Conservation (phyloP, 2,888 invertebrate genomes). For the Plemyria rubiginata region DNA sequence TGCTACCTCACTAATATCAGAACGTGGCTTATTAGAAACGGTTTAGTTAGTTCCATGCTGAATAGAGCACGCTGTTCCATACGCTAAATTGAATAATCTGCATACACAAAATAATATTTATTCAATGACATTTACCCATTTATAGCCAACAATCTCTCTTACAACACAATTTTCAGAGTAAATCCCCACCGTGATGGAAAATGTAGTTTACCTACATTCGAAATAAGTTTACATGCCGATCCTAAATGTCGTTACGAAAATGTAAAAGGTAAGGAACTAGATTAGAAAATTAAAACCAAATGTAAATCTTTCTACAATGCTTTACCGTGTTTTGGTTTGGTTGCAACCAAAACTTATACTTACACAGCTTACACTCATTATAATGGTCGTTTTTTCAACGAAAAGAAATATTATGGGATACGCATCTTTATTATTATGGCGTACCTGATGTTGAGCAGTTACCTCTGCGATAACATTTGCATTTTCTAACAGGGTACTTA, state of each 20-base stretch:
- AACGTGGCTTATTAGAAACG: conserved; percentile 36
- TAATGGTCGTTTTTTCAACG: too few species aligned
- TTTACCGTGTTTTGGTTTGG: too few species aligned
- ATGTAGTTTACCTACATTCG: not conserved
- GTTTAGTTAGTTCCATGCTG: conserved; percentile 34
- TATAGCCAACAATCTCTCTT: conserved; percentile 25
- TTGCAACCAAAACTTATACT: too few species aligned
- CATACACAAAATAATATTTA: conserved; percentile 30
- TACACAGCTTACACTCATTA: too few species aligned
- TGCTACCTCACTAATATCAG: conserved; percentile 17
- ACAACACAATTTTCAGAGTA: conserved; percentile 21
- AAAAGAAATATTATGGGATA: too few species aligned
- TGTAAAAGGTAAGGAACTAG: not conserved
- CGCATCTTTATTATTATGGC: too few species aligned
- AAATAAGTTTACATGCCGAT: not conserved
- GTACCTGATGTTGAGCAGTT: too few species aligned
- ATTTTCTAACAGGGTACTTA: too few species aligned
- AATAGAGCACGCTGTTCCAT: conserved; percentile 31
- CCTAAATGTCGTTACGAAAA: not conserved
- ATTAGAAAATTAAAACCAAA: too few species aligned
- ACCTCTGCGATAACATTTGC: too few species aligned
- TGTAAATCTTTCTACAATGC: too few species aligned
- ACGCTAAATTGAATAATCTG: conserved; percentile 37
- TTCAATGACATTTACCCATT: conserved; percentile 28
- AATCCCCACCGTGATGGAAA: not conserved